Percentiles rank a stretch among this genome's conserved stretches.
phyloP scores from a whole-genome alignment of 2,797 vertebrate species.

The Mastacembelus armatus region DNA sequence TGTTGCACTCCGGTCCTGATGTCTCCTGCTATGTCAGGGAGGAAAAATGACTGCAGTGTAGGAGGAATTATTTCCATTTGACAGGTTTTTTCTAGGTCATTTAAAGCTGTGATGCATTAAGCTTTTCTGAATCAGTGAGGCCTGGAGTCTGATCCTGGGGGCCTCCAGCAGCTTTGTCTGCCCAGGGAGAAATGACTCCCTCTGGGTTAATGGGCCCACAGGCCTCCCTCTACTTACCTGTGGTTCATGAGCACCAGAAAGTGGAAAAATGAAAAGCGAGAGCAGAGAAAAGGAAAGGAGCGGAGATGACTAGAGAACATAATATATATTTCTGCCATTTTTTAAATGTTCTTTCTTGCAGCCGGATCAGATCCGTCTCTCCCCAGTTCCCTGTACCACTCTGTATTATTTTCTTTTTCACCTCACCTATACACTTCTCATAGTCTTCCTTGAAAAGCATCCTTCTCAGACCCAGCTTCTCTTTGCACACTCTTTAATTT shows the following conservation, averaged over 20 bases:
- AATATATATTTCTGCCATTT: neutral
- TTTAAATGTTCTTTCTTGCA: neutral
- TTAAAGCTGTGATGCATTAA: constrained; percentile 15
- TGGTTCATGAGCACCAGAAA: constrained; percentile 3
- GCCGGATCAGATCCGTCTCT: no score
- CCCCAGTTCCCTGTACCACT: no score
- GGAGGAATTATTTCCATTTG: constrained; percentile 41
- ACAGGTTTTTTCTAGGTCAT: constrained; percentile 45
- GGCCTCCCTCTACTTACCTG: constrained; percentile 1
- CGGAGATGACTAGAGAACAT: neutral
- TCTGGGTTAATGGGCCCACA: neutral
- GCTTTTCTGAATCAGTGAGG: constrained; percentile 21
- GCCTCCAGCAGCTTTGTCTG: neutral
- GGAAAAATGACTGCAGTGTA: constrained; percentile 4
- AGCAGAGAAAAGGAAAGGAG: neutral
- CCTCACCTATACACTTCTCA: neutral
- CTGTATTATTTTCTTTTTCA: neutral
- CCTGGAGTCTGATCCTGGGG: constrained; percentile 1
- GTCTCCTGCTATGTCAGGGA: constrained; percentile 30
- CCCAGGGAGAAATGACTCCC: neutral
- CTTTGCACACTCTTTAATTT: constrained; percentile 7
- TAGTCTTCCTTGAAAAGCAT: constrained; percentile 11
- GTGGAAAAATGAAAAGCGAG: neutral
- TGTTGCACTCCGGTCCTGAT: constrained; percentile 1
- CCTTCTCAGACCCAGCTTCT: neutral